These are phyloP conservation scores for Grus americana DNA, from an alignment of 2,113 vertebrate species.

Conservation along the genomic window DNA sequence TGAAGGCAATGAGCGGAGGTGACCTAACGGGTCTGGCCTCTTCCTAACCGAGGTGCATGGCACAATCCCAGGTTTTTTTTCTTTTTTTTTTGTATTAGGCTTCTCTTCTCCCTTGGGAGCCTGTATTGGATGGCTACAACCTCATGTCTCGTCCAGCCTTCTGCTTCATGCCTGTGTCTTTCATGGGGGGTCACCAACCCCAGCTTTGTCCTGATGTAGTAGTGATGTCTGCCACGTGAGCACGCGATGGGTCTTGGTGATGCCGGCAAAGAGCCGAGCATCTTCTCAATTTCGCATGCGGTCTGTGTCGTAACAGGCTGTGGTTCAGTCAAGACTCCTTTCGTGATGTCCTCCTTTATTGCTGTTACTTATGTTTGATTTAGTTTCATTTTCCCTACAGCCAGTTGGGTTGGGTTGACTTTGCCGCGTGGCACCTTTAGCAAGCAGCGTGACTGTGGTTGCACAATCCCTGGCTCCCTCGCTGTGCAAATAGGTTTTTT, in stretches of 20 bases:
- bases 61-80: fast-evolving
- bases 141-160: not conserved
- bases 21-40: not conserved
- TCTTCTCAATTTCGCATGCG: fast-evolving
- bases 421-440: not conserved
- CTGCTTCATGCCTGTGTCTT: not conserved
- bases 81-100: not conserved
- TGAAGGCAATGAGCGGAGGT: not conserved
- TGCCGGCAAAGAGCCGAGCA: not conserved
- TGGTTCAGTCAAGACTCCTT: not conserved
- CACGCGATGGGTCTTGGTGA: not conserved
- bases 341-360: not conserved
- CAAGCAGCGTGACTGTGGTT: not conserved
- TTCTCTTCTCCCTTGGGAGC: not conserved
- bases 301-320: not conserved
- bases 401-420: not conserved
- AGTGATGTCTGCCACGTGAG: not conserved
- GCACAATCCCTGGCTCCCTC: not conserved
- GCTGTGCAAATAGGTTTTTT: not conserved
- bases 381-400: not conserved
- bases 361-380: not conserved
- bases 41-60: fast-evolving
- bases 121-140: not conserved
- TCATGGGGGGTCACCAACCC: not conserved
- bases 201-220: not conserved